Evolutionary conservation across 2,113 vertebrate species (phyloP).

Genomic region (Vulpes lagopus): DNA sequence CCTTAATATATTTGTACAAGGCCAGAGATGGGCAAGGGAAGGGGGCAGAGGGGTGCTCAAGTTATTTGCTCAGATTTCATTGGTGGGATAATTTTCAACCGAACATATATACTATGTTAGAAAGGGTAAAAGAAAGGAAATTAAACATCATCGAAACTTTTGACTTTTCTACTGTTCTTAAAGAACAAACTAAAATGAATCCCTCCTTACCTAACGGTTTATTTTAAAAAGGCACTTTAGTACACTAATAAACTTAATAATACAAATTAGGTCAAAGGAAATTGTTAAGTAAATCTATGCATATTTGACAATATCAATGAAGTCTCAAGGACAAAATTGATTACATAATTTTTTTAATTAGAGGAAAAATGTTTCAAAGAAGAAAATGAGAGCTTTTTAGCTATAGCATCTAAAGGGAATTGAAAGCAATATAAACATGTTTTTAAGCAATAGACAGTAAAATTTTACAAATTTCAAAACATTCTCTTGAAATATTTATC

Average conservation of each 20-base stretch:
- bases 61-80: slow-evolving; percentile 72
- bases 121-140: slow-evolving; percentile 41
- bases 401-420: background rate
- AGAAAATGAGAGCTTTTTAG: background rate
- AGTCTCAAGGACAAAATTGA: slow-evolving; percentile 22
- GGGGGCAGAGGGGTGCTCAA: background rate
- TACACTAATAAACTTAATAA: slow-evolving; percentile 38
- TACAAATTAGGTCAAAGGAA: slow-evolving; percentile 62
- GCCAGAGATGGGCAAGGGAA: background rate
- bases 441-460: background rate
- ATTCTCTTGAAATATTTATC: slow-evolving; percentile 55
- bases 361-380: slow-evolving; percentile 36
- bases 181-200: slow-evolving; percentile 61
- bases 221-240: slow-evolving; percentile 61
- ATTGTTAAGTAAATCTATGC: slow-evolving; percentile 54
- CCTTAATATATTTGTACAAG: slow-evolving; percentile 56
- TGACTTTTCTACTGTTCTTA: slow-evolving; percentile 65
- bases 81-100: slow-evolving; percentile 47
- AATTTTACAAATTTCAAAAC: slow-evolving; percentile 14
- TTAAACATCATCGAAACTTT: slow-evolving; percentile 35
- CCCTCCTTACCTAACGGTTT: background rate
- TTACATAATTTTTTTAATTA: slow-evolving; percentile 29
- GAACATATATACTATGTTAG: slow-evolving; percentile 67
- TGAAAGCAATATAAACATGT: slow-evolving; percentile 13
- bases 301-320: slow-evolving; percentile 48